Conservation (phyloP, 2,797 vertebrate genomes). For the Melanotaenia trifasciata region DNA sequence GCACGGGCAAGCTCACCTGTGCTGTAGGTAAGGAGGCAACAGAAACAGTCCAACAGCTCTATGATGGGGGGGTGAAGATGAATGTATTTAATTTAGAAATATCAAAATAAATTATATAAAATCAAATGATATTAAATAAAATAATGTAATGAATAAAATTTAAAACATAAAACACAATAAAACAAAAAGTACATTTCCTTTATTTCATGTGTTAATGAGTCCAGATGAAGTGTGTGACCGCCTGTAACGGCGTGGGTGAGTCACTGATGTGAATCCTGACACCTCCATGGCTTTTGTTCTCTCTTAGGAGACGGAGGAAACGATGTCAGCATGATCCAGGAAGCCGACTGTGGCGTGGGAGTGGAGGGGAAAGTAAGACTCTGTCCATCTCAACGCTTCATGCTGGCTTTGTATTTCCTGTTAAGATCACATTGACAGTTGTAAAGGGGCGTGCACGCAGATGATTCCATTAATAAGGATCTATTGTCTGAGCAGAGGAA, state of each 20-base stretch:
- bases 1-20: constrained; percentile 95
- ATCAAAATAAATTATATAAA: no score
- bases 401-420: constrained; percentile 72
- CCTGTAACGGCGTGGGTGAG: constrained; percentile 20
- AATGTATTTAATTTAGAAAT: no score
- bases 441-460: constrained; percentile 46
- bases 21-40: constrained; percentile 88
- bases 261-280: constrained; percentile 70
- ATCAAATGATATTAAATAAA: no score
- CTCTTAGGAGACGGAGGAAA: constrained; percentile 96
- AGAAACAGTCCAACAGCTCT: background rate
- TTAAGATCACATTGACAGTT: constrained; percentile 63
- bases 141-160: no score
- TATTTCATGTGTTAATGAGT: constrained; percentile 7
- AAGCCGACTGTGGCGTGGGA: constrained; percentile 97
- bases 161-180: no score
- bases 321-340: constrained; percentile 99
- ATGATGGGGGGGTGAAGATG: no score
- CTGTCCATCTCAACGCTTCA: constrained; percentile 59
- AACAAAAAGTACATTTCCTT: no score
- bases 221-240: constrained; percentile 37
- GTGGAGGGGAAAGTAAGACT: constrained; percentile 97
- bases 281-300: constrained; percentile 72
- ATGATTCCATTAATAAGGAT: constrained; percentile 65
- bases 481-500: constrained; percentile 61